Conservation (phyloP, 2,113 vertebrate species). For the Corythornis madagascariensis region DNA sequence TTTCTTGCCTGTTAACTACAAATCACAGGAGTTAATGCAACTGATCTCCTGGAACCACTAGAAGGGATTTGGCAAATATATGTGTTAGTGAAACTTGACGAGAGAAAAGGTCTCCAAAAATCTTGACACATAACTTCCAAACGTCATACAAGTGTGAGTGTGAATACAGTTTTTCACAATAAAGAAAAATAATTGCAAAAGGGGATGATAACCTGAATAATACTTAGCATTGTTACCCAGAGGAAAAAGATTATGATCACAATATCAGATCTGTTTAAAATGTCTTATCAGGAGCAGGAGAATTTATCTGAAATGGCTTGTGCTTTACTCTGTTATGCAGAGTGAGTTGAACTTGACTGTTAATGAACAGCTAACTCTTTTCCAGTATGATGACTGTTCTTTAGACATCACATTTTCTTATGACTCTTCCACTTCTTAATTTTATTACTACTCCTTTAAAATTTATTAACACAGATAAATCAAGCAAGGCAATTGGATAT, state of each 20-base stretch:
- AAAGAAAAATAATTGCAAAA: conserved; percentile 42
- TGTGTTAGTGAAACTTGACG: neutral
- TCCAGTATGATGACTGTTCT: neutral
- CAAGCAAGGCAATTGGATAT: neutral
- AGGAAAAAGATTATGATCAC: neutral
- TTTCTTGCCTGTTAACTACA: neutral
- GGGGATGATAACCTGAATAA: conserved; percentile 23
- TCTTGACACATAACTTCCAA: neutral
- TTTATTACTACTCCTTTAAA: neutral
- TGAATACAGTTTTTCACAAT: conserved; percentile 7
- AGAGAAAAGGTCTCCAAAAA: conserved; percentile 3
- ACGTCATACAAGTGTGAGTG: neutral
- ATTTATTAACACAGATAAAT: neutral
- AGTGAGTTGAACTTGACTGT: neutral
- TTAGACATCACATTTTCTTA: neutral
- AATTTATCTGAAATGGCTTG: conserved; percentile 42
- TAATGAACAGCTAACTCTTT: neutral
- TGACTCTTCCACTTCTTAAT: neutral
- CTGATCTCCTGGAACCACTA: neutral
- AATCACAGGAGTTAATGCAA: conserved; percentile 1
- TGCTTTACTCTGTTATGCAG: conserved; percentile 35
- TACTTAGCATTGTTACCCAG: neutral
- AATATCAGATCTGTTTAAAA: conserved; percentile 39
- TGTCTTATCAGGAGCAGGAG: conserved; percentile 38
- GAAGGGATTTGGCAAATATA: neutral